Evolutionary conservation across 2,113 vertebrate genomes (phyloP).

Genomic region (Nipponia nippon): DNA sequence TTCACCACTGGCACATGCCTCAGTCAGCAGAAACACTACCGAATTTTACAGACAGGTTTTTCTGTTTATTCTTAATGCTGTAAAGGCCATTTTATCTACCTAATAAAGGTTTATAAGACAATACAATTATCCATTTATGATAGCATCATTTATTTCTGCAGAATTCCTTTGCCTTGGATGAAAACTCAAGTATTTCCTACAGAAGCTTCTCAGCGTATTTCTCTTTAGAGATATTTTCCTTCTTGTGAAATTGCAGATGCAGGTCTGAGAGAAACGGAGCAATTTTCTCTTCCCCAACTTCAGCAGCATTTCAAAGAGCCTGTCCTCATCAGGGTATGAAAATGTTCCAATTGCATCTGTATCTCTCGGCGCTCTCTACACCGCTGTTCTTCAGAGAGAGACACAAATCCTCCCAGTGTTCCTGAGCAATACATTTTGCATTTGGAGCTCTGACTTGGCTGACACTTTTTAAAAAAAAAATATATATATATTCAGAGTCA

Average conservation of each 20-base stretch:
- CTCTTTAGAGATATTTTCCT: background rate
- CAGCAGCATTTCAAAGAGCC: background rate
- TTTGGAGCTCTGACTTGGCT: conserved; percentile 50
- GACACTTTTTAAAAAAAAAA: background rate
- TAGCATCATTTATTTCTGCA: background rate
- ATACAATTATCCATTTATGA: background rate
- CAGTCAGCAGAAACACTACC: background rate
- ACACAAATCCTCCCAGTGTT: conserved; percentile 42
- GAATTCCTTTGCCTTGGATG: background rate
- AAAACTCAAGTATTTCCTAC: background rate
- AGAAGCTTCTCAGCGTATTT: background rate
- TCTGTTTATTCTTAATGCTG: background rate
- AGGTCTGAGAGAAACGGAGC: background rate
- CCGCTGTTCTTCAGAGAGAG: background rate
- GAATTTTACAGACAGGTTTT: background rate
- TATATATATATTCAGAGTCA: conserved; percentile 13
- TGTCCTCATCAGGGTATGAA: background rate
- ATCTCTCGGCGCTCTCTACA: background rate
- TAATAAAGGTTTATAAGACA: conserved; percentile 13
- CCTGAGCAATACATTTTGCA: conserved; percentile 32
- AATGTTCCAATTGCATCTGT: background rate
- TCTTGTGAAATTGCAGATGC: background rate
- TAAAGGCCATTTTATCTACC: background rate
- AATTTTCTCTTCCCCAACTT: background rate
- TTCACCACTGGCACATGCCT: background rate